A percentile compares a stretch with the other conserved stretches of the same genome.
phyloP scores from a whole-genome alignment of 1,140 invertebrate genomes.

The Phymorhynchus buccinoides region DNA sequence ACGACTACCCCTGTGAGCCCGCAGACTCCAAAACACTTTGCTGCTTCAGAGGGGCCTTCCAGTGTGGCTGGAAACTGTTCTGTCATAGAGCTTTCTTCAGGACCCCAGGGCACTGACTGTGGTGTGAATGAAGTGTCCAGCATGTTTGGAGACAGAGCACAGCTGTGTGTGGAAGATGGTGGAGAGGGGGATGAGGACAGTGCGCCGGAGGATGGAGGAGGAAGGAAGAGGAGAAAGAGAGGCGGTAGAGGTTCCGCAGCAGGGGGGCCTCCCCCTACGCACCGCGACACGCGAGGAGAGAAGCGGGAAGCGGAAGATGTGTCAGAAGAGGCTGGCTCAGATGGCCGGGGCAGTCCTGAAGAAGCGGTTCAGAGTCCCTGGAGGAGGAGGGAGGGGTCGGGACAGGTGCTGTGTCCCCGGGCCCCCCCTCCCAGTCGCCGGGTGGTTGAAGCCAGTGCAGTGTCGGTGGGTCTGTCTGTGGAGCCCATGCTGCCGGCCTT shows the following conservation, averaged over 20 bases:
- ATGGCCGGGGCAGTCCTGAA: not conserved
- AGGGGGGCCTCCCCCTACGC: not conserved
- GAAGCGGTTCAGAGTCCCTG: not conserved
- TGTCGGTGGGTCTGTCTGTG: slow-evolving; percentile 46
- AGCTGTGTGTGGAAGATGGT: not conserved
- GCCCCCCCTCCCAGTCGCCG: slow-evolving; percentile 48
- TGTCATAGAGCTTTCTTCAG: not conserved
- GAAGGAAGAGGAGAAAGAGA: slow-evolving; percentile 11
- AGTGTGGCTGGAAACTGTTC: not conserved
- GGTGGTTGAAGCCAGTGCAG: slow-evolving; percentile 41
- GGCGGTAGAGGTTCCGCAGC: not conserved
- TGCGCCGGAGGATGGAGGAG: slow-evolving; percentile 19
- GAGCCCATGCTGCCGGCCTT: slow-evolving; percentile 51
- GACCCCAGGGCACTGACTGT: not conserved
- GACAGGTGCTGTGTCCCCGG: slow-evolving; percentile 43
- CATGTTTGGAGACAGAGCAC: not conserved
- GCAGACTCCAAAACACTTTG: not conserved
- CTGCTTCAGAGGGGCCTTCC: not conserved
- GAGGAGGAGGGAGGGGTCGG: no score
- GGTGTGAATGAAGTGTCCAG: not conserved
- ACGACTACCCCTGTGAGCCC: not conserved
- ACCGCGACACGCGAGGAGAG: not conserved
- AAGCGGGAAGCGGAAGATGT: not conserved
- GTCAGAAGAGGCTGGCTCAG: no score
- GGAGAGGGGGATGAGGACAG: not conserved